Evolutionary conservation across 2,113 vertebrate species (phyloP).

Genomic region (Pteropus alecto): DNA sequence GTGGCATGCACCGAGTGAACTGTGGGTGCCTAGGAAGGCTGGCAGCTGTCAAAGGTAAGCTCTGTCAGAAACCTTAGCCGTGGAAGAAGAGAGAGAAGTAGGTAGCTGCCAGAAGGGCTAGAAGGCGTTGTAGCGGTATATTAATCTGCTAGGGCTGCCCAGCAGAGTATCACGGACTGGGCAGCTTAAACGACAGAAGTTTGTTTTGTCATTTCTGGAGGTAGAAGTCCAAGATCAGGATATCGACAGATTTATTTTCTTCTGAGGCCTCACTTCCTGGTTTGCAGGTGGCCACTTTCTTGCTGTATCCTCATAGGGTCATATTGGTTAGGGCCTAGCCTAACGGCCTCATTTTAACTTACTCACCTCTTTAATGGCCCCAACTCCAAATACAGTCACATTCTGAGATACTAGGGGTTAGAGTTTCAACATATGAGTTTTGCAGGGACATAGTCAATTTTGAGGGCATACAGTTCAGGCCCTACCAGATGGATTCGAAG

Average conservation of each 20-base stretch:
- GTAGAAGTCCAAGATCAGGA: neutral
- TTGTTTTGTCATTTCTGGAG: neutral
- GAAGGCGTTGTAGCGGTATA: neutral
- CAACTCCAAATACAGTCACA: neutral
- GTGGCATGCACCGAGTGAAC: neutral
- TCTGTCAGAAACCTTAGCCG: neutral
- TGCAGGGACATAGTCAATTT: neutral
- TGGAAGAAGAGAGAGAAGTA: neutral
- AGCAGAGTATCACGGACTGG: neutral
- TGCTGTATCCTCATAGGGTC: too few species aligned
- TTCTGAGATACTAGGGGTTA: neutral
- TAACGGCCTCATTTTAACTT: neutral
- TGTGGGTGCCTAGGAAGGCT: neutral
- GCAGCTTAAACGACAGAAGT: too few species aligned
- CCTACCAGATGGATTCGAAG: neutral
- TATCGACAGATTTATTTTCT: neutral
- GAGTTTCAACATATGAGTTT: neutral
- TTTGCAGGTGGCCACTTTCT: neutral
- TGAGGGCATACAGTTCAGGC: neutral
- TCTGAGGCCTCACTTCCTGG: neutral
- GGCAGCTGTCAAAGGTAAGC: neutral
- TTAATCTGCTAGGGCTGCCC: neutral
- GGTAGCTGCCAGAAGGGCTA: neutral
- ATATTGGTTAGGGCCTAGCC: neutral
- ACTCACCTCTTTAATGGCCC: neutral